Evolutionary conservation across 2,797 vertebrate species (phyloP).

Genomic region (Gymnoscopelus braueri): DNA sequence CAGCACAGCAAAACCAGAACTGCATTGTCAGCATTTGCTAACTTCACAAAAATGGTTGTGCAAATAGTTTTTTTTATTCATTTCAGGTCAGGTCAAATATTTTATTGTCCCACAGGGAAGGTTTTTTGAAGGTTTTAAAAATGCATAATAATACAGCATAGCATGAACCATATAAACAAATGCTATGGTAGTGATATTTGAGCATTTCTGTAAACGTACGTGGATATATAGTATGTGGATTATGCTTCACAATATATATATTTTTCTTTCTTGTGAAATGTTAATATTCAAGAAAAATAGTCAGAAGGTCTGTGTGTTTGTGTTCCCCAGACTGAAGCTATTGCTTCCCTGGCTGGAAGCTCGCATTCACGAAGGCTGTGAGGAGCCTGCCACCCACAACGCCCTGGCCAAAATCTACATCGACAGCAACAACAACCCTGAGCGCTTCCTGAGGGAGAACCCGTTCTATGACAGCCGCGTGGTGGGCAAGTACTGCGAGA

Average conservation of each 20-base stretch:
- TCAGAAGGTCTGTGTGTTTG: not conserved
- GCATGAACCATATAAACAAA: too few species aligned
- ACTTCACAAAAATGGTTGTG: not conserved
- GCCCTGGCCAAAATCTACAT: conserved; percentile 96
- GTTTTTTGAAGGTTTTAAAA: too few species aligned
- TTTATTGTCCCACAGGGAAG: too few species aligned
- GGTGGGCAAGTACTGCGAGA: conserved; percentile 95
- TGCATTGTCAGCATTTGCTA: not conserved
- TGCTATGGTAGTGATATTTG: too few species aligned
- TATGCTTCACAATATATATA: too few species aligned
- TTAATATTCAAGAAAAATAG: too few species aligned
- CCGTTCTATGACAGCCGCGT: conserved; percentile 92
- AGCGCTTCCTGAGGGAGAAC: conserved; percentile 92
- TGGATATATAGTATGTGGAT: too few species aligned
- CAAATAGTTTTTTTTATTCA: too few species aligned
- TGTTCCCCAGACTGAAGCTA: conserved; percentile 86
- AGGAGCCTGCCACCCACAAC: conserved; percentile 94
- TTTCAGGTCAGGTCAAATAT: too few species aligned
- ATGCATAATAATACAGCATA: too few species aligned
- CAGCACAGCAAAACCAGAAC: not conserved
- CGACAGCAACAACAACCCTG: conserved; percentile 94
- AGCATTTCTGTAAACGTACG: too few species aligned
- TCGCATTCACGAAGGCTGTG: conserved; percentile 92
- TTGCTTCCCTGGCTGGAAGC: conserved; percentile 94
- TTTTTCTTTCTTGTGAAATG: too few species aligned